Conservation (phyloP, 2,797 vertebrate genomes). For the Discoglossus pictus region DNA sequence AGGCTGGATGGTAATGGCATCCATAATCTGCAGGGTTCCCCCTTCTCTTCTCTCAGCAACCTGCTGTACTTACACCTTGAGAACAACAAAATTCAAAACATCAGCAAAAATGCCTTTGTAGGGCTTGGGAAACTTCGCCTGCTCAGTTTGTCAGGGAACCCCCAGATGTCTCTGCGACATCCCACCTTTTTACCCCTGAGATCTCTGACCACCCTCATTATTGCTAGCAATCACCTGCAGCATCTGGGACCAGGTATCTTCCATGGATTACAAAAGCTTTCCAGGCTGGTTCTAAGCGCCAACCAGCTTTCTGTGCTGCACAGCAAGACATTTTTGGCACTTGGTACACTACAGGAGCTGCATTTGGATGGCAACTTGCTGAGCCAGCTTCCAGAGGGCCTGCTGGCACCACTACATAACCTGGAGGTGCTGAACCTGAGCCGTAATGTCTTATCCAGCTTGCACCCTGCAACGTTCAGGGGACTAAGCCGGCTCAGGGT, state of each 20-base stretch:
- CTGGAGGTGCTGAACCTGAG: constrained; percentile 88
- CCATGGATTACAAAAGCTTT: constrained; percentile 79
- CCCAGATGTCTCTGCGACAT: constrained; percentile 79
- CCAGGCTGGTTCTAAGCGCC: constrained; percentile 82
- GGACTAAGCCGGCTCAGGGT: constrained; percentile 75
- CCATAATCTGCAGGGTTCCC: constrained; percentile 79
- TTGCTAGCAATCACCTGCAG: constrained; percentile 84
- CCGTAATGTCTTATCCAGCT: constrained; percentile 73
- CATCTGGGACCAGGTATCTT: constrained; percentile 80
- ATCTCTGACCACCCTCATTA: constrained; percentile 81
- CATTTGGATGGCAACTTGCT: constrained; percentile 84
- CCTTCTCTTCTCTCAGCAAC: constrained; percentile 79
- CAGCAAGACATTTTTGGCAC: constrained; percentile 75
- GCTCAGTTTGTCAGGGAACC: constrained; percentile 88
- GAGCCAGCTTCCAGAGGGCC: constrained; percentile 74
- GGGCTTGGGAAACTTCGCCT: constrained; percentile 85
- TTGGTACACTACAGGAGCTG: constrained; percentile 81
- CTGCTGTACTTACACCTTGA: constrained; percentile 90
- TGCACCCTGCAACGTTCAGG: constrained; percentile 75
- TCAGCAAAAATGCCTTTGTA: constrained; percentile 83
- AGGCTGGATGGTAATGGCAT: constrained; percentile 86
- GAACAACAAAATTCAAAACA: constrained; percentile 83
- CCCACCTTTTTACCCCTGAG: constrained; percentile 77
- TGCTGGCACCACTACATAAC: constrained; percentile 81
- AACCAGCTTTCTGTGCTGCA: constrained; percentile 82